Percentiles rank a stretch among this genome's conserved stretches.
These are phyloP conservation scores for Lepidotrigona ventralis DNA, from an alignment of 1,140 invertebrate species.

Conservation along the genomic window DNA sequence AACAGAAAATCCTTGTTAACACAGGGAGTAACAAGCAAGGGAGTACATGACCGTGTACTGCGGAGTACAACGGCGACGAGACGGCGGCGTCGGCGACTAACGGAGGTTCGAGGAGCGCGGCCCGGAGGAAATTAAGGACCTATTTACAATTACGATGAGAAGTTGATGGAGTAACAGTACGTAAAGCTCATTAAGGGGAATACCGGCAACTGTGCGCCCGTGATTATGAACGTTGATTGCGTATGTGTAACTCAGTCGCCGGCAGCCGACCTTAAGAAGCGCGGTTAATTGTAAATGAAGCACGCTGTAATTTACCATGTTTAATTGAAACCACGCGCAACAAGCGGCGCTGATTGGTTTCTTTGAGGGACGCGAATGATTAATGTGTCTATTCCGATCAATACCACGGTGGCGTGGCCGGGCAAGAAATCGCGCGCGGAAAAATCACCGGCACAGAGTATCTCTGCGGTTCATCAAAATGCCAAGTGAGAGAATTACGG, in stretches of 20 bases:
- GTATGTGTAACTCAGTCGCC: conserved; percentile 61
- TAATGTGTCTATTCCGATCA: conserved; percentile 57
- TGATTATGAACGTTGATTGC: conserved; percentile 64
- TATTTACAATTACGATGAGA: conserved; percentile 64
- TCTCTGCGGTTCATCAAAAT: conserved; percentile 22
- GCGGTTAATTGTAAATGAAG: conserved; percentile 65
- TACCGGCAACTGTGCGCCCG: conserved; percentile 40
- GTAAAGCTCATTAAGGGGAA: conserved; percentile 62
- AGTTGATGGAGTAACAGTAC: conserved; percentile 62
- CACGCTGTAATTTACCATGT: conserved; percentile 63
- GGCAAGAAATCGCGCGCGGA: not conserved
- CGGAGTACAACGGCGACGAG: too few relatives aligned
- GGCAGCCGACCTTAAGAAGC: conserved; percentile 58
- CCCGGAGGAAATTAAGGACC: conserved; percentile 55
- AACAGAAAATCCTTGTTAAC: conserved; percentile 54
- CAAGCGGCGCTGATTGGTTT: conserved; percentile 63
- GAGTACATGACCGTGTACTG: too few relatives aligned
- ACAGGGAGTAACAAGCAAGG: conserved; percentile 28
- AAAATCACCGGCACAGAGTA: conserved; percentile 1
- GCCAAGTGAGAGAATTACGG: conserved; percentile 15
- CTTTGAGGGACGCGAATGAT: conserved; percentile 55
- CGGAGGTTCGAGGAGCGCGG: conserved; percentile 37
- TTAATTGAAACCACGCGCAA: conserved; percentile 66
- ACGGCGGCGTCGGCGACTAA: not conserved
- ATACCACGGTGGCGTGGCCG: not conserved